These are phyloP conservation scores for Hiodon tergisus DNA, from an alignment of 2,113 vertebrate species.

Conservation along the genomic window DNA sequence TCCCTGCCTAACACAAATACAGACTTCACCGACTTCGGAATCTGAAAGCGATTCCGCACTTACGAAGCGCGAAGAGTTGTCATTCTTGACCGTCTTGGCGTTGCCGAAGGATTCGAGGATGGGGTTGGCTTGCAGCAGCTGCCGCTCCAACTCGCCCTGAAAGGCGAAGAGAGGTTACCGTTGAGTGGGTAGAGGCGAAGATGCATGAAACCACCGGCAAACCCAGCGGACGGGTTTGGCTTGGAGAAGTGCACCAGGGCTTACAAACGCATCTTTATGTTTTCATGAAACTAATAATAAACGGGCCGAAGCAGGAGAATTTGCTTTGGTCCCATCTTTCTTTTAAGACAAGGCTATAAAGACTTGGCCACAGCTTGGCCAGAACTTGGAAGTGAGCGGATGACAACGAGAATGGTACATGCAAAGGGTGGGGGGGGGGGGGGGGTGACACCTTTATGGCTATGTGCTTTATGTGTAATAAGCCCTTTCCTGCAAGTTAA, in stretches of 20 bases:
- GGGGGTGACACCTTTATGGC: not conserved
- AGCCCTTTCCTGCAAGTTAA: not conserved
- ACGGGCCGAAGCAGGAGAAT: not conserved
- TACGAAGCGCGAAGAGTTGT: slow-evolving; percentile 98
- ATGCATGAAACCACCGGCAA: not conserved
- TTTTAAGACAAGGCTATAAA: not conserved
- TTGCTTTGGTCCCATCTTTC: not conserved
- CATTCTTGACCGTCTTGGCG: slow-evolving; percentile 97
- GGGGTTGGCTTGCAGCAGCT: slow-evolving; percentile 95
- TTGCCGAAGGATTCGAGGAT: slow-evolving; percentile 97
- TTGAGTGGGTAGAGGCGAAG: not conserved
- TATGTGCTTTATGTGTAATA: not conserved
- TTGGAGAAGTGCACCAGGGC: too few relatives aligned
- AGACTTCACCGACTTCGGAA: too few relatives aligned
- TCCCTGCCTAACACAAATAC: not conserved
- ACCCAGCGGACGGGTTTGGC: too few relatives aligned
- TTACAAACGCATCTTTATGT: too few relatives aligned
- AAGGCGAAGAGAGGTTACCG: slow-evolving; percentile 37
- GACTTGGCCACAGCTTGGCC: slow-evolving; percentile 9
- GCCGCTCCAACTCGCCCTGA: slow-evolving; percentile 91
- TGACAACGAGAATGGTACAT: not conserved
- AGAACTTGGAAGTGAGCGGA: not conserved
- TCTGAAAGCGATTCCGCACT: slow-evolving; percentile 51
- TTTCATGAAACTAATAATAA: not conserved
- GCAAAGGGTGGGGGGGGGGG: not conserved